Conservation (phyloP, 2,888 invertebrate species). For the Pheosia tremula region DNA sequence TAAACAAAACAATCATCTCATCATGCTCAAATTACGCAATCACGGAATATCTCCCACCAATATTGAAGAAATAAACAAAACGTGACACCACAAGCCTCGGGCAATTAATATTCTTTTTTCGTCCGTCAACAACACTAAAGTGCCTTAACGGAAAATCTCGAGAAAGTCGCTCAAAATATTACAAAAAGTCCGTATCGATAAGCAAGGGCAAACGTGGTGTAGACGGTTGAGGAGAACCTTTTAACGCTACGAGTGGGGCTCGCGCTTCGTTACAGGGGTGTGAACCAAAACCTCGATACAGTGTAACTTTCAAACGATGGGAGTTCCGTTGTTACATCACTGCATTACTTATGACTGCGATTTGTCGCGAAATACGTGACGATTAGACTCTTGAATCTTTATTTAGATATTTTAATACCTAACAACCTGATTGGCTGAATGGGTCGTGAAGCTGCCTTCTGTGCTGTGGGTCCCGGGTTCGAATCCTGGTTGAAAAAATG, state of each 20-base stretch:
- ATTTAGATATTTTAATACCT: no score
- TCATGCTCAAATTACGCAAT: background rate
- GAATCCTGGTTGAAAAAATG: no score
- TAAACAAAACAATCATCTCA: background rate
- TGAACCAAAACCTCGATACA: constrained; percentile 42
- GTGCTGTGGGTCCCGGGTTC: no score
- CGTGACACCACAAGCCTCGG: constrained; percentile 1
- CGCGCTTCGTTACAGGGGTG: constrained; percentile 40
- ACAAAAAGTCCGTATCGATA: constrained; percentile 10
- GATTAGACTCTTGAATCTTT: no score
- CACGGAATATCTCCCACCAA: background rate
- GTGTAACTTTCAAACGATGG: constrained; percentile 28
- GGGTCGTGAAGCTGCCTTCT: no score
- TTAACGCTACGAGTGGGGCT: constrained; percentile 37
- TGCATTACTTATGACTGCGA: constrained; percentile 25
- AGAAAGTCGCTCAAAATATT: constrained; percentile 4
- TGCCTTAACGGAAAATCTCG: constrained; percentile 6
- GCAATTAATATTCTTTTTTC: constrained; percentile 10
- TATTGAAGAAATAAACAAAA: constrained; percentile 4
- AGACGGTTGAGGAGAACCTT: constrained; percentile 38
- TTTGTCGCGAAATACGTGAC: constrained; percentile 12
- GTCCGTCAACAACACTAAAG: constrained; percentile 8
- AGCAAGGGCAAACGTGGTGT: constrained; percentile 21
- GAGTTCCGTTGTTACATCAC: constrained; percentile 14
- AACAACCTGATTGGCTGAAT: no score